These are phyloP conservation scores for Miniopterus natalensis DNA, from an alignment of 2,113 vertebrate genomes.

Conservation along the genomic window DNA sequence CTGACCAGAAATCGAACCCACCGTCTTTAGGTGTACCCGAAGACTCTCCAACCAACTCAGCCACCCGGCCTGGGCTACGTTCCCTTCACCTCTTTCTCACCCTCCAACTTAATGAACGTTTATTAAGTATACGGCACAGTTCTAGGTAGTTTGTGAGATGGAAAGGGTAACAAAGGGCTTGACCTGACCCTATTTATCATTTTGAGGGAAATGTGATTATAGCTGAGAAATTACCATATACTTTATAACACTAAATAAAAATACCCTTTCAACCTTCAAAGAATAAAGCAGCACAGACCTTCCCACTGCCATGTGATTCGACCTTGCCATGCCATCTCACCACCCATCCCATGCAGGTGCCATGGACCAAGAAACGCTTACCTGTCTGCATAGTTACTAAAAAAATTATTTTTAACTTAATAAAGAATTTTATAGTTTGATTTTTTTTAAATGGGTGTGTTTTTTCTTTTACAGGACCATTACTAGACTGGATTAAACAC, in stretches of 20 bases:
- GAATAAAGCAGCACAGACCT: background rate
- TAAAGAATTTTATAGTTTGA: slow-evolving; percentile 6
- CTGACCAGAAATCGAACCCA: too few species aligned
- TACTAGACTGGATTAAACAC: background rate
- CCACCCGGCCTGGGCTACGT: background rate
- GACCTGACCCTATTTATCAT: background rate
- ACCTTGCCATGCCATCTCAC: too few species aligned
- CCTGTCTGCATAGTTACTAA: background rate
- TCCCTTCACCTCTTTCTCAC: background rate
- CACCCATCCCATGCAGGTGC: fast-evolving
- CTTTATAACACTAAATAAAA: background rate
- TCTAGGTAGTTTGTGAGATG: background rate
- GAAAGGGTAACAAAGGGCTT: background rate
- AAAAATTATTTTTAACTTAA: background rate
- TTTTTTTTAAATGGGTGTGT: background rate
- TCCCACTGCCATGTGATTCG: background rate
- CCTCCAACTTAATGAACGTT: background rate
- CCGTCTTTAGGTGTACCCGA: too few species aligned
- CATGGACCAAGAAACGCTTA: background rate
- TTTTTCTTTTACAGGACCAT: background rate
- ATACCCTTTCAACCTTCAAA: background rate
- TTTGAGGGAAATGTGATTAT: background rate
- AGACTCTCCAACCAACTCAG: too few species aligned
- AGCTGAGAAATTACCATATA: background rate
- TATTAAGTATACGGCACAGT: background rate